phyloP scores from a whole-genome alignment of 2,888 invertebrate species.

The Tiliacea aurago region DNA sequence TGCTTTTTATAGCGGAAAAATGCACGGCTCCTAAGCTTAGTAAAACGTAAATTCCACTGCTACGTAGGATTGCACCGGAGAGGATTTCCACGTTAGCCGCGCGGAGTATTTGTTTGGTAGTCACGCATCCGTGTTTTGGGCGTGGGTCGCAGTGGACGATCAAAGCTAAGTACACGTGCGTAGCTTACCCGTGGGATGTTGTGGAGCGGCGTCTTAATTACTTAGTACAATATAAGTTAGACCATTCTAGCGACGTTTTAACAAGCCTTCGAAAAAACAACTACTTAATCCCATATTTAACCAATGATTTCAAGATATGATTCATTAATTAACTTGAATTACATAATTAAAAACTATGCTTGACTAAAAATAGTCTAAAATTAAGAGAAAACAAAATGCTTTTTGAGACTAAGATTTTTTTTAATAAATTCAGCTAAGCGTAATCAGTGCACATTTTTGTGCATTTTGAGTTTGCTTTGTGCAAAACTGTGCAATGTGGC shows the following conservation, averaged over 20 bases:
- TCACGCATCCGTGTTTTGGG: too few relatives aligned
- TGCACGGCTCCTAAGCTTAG: too few relatives aligned
- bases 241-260: slow-evolving; percentile 1
- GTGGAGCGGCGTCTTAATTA: too few relatives aligned
- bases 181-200: too few relatives aligned
- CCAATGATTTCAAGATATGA: slow-evolving; percentile 63
- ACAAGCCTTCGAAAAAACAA: slow-evolving; percentile 9
- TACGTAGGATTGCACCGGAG: too few relatives aligned
- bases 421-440: slow-evolving; percentile 48
- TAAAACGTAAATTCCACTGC: too few relatives aligned
- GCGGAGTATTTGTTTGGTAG: too few relatives aligned
- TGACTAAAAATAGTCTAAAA: slow-evolving; percentile 40
- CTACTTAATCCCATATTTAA: slow-evolving; percentile 44
- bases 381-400: slow-evolving; percentile 46
- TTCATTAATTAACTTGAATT: slow-evolving; percentile 58
- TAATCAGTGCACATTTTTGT: slow-evolving; percentile 47
- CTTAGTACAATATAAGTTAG: neutral
- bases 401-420: slow-evolving; percentile 36
- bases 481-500: slow-evolving; percentile 24
- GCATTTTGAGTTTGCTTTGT: slow-evolving; percentile 26
- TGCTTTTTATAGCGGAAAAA: too few relatives aligned
- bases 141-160: too few relatives aligned
- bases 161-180: too few relatives aligned
- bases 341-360: slow-evolving; percentile 51
- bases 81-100: too few relatives aligned